phyloP scores from a whole-genome alignment of 2,797 vertebrate species.

The Cetoscarus ocellatus region DNA sequence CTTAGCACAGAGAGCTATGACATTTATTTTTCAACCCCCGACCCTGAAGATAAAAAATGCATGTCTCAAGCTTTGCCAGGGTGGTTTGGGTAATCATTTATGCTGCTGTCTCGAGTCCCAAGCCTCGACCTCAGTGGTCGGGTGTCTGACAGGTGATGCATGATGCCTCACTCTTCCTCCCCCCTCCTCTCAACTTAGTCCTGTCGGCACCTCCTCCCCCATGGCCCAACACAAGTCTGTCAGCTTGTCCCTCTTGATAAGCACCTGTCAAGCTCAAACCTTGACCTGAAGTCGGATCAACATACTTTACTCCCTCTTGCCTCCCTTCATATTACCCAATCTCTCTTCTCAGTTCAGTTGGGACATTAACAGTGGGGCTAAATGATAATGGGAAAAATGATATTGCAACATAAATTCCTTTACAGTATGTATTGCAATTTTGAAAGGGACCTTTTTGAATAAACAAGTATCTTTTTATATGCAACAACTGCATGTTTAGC shows the following conservation, averaged over 20 bases:
- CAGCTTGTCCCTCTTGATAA: constrained; percentile 63
- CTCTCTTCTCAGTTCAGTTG: constrained; percentile 39
- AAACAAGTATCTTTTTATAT: too few species aligned
- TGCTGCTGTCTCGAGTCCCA: constrained; percentile 71
- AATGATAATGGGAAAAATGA: too few species aligned
- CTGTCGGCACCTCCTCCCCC: constrained; percentile 26
- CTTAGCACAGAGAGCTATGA: constrained; percentile 68
- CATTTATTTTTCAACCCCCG: constrained; percentile 81
- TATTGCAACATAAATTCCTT: too few species aligned
- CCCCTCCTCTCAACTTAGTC: background rate
- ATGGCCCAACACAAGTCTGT: constrained; percentile 44
- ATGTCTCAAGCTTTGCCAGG: constrained; percentile 73
- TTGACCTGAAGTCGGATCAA: constrained; percentile 56
- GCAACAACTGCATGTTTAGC: too few species aligned
- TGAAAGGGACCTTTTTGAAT: too few species aligned
- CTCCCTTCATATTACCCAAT: constrained; percentile 9
- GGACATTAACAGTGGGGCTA: constrained; percentile 11
- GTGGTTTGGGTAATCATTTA: constrained; percentile 79
- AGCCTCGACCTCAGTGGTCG: constrained; percentile 72
- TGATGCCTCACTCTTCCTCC: constrained; percentile 48
- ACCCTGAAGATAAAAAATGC: constrained; percentile 81
- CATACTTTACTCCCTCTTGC: constrained; percentile 12
- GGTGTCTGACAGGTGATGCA: constrained; percentile 76
- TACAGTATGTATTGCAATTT: too few species aligned
- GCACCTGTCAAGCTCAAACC: constrained; percentile 74